Conservation (phyloP, 2,888 invertebrate genomes). For the Agrilus mali region DNA sequence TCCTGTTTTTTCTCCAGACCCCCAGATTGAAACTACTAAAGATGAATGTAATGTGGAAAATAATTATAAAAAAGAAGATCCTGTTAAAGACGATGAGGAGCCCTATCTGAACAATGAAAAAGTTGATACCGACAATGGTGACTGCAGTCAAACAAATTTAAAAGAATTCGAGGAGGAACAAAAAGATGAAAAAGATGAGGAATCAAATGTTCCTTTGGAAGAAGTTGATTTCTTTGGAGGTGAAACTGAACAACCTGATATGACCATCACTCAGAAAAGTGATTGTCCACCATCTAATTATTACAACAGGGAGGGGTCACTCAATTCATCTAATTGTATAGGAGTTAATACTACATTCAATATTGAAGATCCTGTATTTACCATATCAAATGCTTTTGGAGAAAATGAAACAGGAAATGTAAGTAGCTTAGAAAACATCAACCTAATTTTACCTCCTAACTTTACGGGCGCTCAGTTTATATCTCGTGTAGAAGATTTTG, state of each 20-base stretch:
- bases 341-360: too few species aligned
- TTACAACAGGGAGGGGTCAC: too few species aligned
- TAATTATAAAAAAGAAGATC: not conserved
- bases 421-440: constrained; percentile 39
- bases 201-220: constrained; percentile 5
- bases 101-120: not conserved
- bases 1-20: not conserved
- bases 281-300: too few species aligned
- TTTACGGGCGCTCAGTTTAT: constrained; percentile 26
- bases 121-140: not conserved
- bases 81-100: constrained; percentile 3
- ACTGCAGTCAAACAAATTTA: not conserved
- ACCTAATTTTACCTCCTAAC: constrained; percentile 26
- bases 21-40: constrained; percentile 22
- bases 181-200: constrained; percentile 7
- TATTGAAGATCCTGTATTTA: too few species aligned
- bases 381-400: too few species aligned
- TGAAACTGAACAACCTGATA: too few species aligned
- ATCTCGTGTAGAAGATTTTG: constrained; percentile 28
- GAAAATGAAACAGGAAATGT: constrained; percentile 32
- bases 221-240: too few species aligned
- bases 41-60: constrained; percentile 29
- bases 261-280: too few species aligned
- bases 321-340: too few species aligned
- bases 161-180: constrained; percentile 1